These are phyloP conservation scores for Amazona guildingii DNA, from an alignment of 2,113 vertebrate species.

Conservation along the genomic window DNA sequence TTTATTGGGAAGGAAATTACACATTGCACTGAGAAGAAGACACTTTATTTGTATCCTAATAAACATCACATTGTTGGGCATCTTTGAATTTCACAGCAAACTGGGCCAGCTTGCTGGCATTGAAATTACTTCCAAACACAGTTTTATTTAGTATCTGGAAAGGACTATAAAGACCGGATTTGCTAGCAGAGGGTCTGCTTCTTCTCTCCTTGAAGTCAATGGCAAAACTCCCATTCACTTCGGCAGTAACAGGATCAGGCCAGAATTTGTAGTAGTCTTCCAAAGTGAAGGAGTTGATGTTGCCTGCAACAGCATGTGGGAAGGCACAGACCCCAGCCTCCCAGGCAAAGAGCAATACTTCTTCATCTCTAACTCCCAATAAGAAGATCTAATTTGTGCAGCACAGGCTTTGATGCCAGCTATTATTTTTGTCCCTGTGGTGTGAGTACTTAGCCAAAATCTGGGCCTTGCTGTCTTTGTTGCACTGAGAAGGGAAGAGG, in stretches of 20 bases:
- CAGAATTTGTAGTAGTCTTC: conserved; percentile 6
- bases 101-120: conserved; percentile 61
- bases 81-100: conserved; percentile 69
- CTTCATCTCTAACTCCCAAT: conserved; percentile 28
- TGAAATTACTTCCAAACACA: conserved; percentile 59
- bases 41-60: conserved; percentile 63
- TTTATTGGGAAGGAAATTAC: conserved; percentile 58
- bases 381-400: conserved; percentile 43
- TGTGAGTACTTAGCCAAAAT: background rate
- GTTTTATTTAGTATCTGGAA: conserved; percentile 57
- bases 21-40: conserved; percentile 52
- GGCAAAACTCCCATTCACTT: conserved; percentile 42
- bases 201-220: conserved; percentile 42
- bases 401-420: background rate
- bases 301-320: background rate
- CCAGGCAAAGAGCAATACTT: background rate
- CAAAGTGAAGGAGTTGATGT: background rate
- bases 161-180: conserved; percentile 54
- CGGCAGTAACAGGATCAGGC: background rate
- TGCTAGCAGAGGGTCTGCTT: conserved; percentile 21
- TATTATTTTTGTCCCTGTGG: background rate
- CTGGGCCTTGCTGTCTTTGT: background rate
- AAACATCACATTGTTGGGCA: conserved; percentile 43
- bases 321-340: background rate
- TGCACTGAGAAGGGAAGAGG: background rate